A percentile compares a stretch with the other conserved stretches of the same genome.
Evolutionary conservation across 2,113 vertebrate genomes (phyloP).

Genomic region (Brachyhypopomus gauderio): DNA sequence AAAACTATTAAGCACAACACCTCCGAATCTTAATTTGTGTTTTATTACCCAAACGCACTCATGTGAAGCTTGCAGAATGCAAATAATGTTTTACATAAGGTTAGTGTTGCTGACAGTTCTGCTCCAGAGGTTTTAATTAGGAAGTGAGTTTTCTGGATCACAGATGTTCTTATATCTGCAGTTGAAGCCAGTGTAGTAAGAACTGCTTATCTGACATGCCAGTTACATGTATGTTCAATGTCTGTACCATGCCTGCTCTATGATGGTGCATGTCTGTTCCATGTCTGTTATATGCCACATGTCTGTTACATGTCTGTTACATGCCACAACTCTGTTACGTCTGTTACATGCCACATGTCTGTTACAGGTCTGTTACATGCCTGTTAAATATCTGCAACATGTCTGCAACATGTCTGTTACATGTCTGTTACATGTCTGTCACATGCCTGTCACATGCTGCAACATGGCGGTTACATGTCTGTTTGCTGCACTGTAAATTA

Average conservation of each 20-base stretch:
- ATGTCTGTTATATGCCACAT: too few species aligned
- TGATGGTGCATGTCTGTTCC: too few species aligned
- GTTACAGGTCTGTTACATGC: too few species aligned
- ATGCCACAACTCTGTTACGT: too few species aligned
- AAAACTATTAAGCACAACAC: background rate
- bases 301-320: too few species aligned
- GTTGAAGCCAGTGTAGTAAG: constrained; percentile 70
- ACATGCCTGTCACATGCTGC: too few species aligned
- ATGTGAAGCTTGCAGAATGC: constrained; percentile 73
- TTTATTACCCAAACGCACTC: constrained; percentile 70
- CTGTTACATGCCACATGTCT: too few species aligned
- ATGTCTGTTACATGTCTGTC: too few species aligned
- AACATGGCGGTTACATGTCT: constrained; percentile 49
- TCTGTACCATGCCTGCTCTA: too few species aligned
- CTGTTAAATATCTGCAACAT: too few species aligned
- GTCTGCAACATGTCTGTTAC: too few species aligned
- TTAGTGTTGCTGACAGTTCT: constrained; percentile 68
- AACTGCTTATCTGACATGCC: constrained; percentile 70
- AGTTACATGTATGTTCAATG: background rate
- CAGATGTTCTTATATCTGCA: constrained; percentile 75
- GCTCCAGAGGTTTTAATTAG: constrained; percentile 68
- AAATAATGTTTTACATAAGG: constrained; percentile 71
- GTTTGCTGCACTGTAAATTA: constrained; percentile 46
- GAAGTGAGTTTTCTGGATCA: constrained; percentile 68
- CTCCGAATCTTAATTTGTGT: constrained; percentile 69